phyloP scores from a whole-genome alignment of 2,888 invertebrate species.

The Zele albiditarsus region DNA sequence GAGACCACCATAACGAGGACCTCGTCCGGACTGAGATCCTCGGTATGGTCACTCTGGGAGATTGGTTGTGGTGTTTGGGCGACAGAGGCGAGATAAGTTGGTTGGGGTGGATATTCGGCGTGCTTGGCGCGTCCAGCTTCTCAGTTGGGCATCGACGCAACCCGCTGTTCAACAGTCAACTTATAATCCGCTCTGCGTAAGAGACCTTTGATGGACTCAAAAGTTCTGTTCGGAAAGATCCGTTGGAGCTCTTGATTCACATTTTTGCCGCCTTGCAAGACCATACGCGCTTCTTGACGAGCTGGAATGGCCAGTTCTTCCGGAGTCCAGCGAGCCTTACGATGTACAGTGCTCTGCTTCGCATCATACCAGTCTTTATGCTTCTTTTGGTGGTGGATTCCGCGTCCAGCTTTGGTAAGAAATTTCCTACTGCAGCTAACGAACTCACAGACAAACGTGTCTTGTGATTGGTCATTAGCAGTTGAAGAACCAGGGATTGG shows the following conservation, averaged over 20 bases:
- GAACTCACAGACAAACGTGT: conserved; percentile 27
- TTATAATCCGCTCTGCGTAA: conserved; percentile 13
- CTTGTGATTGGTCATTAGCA: not conserved
- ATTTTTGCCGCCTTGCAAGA: not conserved
- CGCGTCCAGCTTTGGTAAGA: conserved; percentile 22
- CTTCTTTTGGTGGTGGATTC: conserved; percentile 33
- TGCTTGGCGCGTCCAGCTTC: no score
- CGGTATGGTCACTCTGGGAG: no score
- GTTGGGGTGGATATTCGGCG: no score
- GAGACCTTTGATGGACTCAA: conserved; percentile 20
- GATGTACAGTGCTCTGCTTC: not conserved
- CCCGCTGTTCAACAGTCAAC: no score
- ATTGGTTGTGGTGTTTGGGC: no score
- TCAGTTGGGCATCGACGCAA: no score
- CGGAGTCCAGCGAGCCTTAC: conserved; percentile 31
- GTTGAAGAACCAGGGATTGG: not conserved
- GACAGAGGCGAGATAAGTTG: no score
- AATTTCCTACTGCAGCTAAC: conserved; percentile 26
- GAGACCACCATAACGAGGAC: no score
- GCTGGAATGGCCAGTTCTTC: conserved; percentile 27
- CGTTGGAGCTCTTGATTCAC: not conserved
- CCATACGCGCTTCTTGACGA: conserved; percentile 16
- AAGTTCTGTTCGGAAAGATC: not conserved
- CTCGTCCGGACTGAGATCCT: no score
- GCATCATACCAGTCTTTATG: conserved; percentile 42